These are phyloP conservation scores for Archilochus colubris DNA, from an alignment of 2,113 vertebrate species.

Conservation along the genomic window DNA sequence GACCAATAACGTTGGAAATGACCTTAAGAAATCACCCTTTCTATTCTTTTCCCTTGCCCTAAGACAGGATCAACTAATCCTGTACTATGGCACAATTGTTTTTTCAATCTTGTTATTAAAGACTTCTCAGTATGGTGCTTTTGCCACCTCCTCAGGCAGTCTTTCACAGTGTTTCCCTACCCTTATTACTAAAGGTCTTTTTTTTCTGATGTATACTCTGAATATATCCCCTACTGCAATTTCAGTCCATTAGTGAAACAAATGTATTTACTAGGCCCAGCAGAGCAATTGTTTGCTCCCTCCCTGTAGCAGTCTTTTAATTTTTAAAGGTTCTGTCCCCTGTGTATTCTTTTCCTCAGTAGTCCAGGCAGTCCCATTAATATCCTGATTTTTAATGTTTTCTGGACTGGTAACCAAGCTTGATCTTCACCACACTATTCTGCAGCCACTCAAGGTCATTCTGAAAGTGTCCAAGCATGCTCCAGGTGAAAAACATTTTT, in stretches of 20 bases:
- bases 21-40: not conserved
- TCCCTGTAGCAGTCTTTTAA: not conserved
- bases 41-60: not conserved
- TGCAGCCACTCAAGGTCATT: not conserved
- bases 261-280: not conserved
- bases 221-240: not conserved
- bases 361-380: not conserved
- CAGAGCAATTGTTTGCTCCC: not conserved
- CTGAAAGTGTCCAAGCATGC: not conserved
- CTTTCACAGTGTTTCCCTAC: constrained; percentile 17
- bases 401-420: not conserved
- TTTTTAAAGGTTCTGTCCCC: not conserved
- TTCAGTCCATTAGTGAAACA: not conserved
- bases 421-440: not conserved
- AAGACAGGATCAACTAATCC: not conserved
- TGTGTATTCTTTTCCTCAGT: not conserved
- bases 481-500: not conserved
- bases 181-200: not conserved
- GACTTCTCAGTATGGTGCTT: constrained; percentile 17
- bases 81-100: constrained; percentile 7
- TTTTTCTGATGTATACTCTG: not conserved
- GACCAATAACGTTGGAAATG: not conserved
- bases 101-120: constrained; percentile 17
- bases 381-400: not conserved
- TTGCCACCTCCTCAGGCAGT: constrained; percentile 24